Evolutionary conservation across 2,888 invertebrate species (phyloP), one percentile per base, ranked within the genome.

Genomic region (Saturnia japonica): DNA sequence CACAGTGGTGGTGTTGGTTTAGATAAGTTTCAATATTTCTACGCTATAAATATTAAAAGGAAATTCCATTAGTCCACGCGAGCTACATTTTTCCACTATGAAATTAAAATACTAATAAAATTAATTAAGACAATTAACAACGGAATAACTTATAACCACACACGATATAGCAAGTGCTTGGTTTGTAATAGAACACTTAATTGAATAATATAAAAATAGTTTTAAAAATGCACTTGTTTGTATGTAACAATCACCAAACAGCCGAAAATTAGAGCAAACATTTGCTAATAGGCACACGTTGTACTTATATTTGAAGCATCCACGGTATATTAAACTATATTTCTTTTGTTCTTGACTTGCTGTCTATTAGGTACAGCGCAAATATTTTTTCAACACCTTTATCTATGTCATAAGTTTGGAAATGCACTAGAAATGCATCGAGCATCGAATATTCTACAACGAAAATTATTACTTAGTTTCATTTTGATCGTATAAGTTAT

Each of bases 21-120:
- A 64, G 6, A 40, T 40, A 64, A 8, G 40, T 40, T 64, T 64
- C 11, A 19, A 64, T 60, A 64, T 40, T 40, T n/a, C 64, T 19
- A 68, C 47, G 0, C 69, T 42, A 70, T 64, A 72, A 76, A 73
- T 73, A 43, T 19, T 70, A 40, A 64, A 64, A 40, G 64, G 40
- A 64, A 64, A 64, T 64, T 64, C 64, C 64, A n/a, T 40, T 64
- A n/a, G 22, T n/a, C 57, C 28, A 64, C 34, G 64, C 64, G 64
- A 40, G 40, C 40, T 1, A 40, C 40, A 64, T 64, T 64, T 64
- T 64, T 64, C 64, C 40, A 40, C 34, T 64, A 64, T 40, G 34
- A 40, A 40, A 40, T 64, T 64, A 64, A 64, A 40, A 64, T 64
- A 64, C 64, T 40, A 64, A 64, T 64, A 64, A 0, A 64, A 64